These are phyloP conservation scores for Danaus plexippus DNA, from an alignment of 1,140 invertebrate species.

Conservation along the genomic window DNA sequence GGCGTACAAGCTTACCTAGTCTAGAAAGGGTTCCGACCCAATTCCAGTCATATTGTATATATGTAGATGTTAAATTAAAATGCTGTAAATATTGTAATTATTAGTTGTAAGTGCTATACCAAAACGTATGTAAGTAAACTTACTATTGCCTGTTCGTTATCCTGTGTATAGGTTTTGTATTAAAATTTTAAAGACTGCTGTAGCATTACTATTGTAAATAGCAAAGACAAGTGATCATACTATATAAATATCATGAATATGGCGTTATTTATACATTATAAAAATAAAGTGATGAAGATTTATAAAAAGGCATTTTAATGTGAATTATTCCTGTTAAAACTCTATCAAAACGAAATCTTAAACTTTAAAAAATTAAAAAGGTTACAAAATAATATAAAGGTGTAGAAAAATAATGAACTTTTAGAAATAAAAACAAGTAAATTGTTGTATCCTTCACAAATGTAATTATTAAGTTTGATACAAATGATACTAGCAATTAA, in stretches of 20 bases:
- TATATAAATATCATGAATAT: slow-evolving; percentile 64
- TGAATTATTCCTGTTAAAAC: slow-evolving; percentile 1
- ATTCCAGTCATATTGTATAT: slow-evolving; percentile 69
- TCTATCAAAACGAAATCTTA: no score
- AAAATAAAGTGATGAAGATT: slow-evolving; percentile 63
- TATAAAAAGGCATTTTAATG: slow-evolving; percentile 52
- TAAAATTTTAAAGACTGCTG: slow-evolving; percentile 71
- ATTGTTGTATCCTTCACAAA: no score
- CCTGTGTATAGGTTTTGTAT: slow-evolving; percentile 65
- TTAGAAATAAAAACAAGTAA: no score
- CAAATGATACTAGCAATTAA: slow-evolving; percentile 8
- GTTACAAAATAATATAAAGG: no score
- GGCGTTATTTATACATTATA: slow-evolving; percentile 68
- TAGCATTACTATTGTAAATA: slow-evolving; percentile 70
- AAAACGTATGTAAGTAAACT: slow-evolving; percentile 67
- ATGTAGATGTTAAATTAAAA: slow-evolving; percentile 38
- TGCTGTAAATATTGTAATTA: slow-evolving; percentile 69
- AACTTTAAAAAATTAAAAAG: no score
- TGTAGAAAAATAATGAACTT: no score
- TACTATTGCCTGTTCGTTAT: slow-evolving; percentile 69
- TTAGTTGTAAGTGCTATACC: slow-evolving; percentile 67
- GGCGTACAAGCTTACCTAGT: slow-evolving; percentile 69
- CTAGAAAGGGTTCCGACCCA: slow-evolving; percentile 47
- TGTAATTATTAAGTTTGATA: background rate
- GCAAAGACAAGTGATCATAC: slow-evolving; percentile 66